These are phyloP conservation scores for Prosapia bicincta DNA, from an alignment of 2,888 invertebrate genomes.

Conservation along the genomic window DNA sequence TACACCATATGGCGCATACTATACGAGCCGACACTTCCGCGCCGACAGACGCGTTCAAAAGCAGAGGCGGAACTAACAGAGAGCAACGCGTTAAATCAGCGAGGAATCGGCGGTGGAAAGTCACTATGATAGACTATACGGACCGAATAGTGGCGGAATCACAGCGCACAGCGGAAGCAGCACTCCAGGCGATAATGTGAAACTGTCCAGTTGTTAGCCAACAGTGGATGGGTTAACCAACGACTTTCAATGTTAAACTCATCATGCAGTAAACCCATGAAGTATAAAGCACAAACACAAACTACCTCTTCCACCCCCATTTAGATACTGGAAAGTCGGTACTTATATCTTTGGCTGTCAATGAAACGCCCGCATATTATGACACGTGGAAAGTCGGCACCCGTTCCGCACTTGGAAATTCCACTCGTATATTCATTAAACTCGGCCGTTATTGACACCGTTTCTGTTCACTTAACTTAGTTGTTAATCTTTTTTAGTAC, in stretches of 20 bases:
- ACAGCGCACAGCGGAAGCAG: not conserved
- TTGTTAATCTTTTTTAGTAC: too few relatives aligned
- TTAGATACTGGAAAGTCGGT: too few relatives aligned
- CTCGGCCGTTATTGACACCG: too few relatives aligned
- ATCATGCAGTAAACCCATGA: not conserved
- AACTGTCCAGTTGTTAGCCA: not conserved
- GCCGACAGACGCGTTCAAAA: too few relatives aligned
- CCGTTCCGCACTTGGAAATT: not conserved
- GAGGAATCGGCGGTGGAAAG: not conserved
- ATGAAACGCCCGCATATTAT: not conserved
- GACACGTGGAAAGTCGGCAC: not conserved
- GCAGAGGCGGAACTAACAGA: too few relatives aligned
- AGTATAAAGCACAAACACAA: not conserved
- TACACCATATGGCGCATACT: not conserved
- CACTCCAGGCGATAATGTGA: not conserved
- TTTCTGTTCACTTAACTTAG: too few relatives aligned
- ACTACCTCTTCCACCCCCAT: not conserved
- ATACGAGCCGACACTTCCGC: not conserved
- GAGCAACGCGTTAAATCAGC: not conserved
- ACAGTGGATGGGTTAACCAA: not conserved
- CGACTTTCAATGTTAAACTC: not conserved
- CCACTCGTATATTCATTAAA: too few relatives aligned
- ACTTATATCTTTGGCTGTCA: not conserved
- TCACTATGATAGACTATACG: not conserved
- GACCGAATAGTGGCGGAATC: not conserved